phyloP scores from a whole-genome alignment of 2,113 vertebrate species.

The Phrynocephalus versicolor region DNA sequence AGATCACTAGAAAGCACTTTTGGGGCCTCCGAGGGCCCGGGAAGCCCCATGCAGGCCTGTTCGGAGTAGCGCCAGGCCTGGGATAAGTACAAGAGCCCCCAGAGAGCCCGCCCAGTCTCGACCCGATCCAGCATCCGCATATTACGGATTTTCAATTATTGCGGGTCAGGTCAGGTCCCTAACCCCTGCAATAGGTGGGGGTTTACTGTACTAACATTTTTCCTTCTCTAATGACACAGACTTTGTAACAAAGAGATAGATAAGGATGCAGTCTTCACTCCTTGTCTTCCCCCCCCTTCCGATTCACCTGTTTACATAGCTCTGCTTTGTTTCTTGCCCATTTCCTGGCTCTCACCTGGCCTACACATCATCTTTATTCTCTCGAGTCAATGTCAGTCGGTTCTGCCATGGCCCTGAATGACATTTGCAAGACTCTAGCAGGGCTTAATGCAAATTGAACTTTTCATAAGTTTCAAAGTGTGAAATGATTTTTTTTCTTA shows the following conservation, averaged over 20 bases:
- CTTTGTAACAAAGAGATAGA: too few relatives aligned
- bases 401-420: background rate
- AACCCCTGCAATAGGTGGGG: too few relatives aligned
- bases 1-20: too few relatives aligned
- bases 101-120: too few relatives aligned
- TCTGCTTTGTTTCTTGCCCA: background rate
- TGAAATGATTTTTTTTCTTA: background rate
- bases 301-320: too few relatives aligned
- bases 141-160: too few relatives aligned
- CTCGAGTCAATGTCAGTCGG: background rate
- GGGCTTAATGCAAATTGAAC: background rate
- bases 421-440: background rate
- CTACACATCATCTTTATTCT: background rate
- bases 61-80: too few relatives aligned
- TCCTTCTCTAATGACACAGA: background rate
- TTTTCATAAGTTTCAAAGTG: background rate
- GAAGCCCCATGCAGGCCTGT: too few relatives aligned
- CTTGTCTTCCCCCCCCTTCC: background rate
- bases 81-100: too few relatives aligned
- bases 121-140: too few relatives aligned
- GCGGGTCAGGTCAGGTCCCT: too few relatives aligned
- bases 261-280: background rate
- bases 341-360: background rate
- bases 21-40: too few relatives aligned
- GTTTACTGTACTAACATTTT: background rate